Evolutionary conservation across 2,113 vertebrate species (phyloP).

Genomic region (Scalopus aquaticus): DNA sequence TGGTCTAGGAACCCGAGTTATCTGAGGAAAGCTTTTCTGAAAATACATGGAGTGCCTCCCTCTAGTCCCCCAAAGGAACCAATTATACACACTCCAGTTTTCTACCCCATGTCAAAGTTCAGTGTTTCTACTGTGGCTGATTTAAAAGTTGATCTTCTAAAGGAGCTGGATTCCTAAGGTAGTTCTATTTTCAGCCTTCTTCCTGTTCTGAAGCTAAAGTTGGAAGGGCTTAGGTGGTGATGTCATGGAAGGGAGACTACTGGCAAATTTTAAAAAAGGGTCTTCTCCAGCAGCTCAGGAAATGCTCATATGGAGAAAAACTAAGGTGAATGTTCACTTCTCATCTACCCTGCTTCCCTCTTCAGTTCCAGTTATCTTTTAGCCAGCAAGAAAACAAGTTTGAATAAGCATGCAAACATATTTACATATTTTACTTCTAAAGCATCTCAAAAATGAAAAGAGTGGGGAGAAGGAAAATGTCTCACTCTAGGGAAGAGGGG

Average conservation of each 20-base stretch:
- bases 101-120: conserved; percentile 43
- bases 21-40: conserved; percentile 25
- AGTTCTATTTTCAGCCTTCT: conserved; percentile 76
- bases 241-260: conserved; percentile 57
- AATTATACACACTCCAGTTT: not conserved
- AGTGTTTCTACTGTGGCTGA: not conserved
- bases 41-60: not conserved
- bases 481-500: not conserved
- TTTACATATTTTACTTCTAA: not conserved
- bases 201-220: conserved; percentile 76
- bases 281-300: conserved; percentile 14
- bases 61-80: not conserved
- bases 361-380: not conserved
- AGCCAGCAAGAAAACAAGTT: conserved; percentile 32
- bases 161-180: conserved; percentile 67
- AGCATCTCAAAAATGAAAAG: conserved; percentile 7
- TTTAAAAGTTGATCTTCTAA: conserved; percentile 65
- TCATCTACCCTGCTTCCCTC: not conserved
- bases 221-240: conserved; percentile 70
- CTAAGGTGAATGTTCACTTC: not conserved
- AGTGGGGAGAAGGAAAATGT: not conserved
- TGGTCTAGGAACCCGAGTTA: not conserved
- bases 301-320: not conserved
- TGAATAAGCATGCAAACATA: not conserved
- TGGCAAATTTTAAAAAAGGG: conserved; percentile 45